These are phyloP conservation scores for Serranus cabrilla DNA, from an alignment of 2,797 vertebrate species.

Conservation along the genomic window DNA sequence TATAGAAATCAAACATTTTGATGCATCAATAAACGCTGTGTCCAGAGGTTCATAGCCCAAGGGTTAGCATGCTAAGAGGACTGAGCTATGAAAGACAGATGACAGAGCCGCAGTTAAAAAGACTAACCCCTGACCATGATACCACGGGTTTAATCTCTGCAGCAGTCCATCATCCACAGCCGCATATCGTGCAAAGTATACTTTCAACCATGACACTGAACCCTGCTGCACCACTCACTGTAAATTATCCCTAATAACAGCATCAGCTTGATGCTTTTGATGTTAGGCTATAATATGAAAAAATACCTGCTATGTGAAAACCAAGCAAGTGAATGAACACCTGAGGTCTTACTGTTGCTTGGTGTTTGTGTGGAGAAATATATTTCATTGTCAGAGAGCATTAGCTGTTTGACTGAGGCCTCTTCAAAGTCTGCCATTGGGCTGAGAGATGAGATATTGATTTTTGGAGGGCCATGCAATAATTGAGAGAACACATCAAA, in stretches of 20 bases:
- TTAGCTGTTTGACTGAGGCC: slow-evolving; percentile 77
- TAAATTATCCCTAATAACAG: slow-evolving; percentile 34
- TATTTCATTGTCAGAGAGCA: slow-evolving; percentile 73
- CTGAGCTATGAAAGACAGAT: neutral
- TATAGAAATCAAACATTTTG: no score
- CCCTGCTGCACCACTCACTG: neutral
- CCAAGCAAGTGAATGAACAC: slow-evolving; percentile 74
- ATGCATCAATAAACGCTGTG: no score
- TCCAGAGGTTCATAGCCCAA: no score
- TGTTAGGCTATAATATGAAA: slow-evolving; percentile 23
- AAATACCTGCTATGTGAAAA: slow-evolving; percentile 42
- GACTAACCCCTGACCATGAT: neutral
- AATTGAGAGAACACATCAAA: slow-evolving; percentile 80
- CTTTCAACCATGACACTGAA: slow-evolving; percentile 20
- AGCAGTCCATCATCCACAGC: slow-evolving; percentile 25
- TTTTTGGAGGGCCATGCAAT: slow-evolving; percentile 78
- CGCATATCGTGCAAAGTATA: slow-evolving; percentile 5
- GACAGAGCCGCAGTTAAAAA: slow-evolving; percentile 15
- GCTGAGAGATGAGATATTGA: slow-evolving; percentile 89
- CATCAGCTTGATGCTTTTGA: slow-evolving; percentile 10
- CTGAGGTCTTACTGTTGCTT: slow-evolving; percentile 70
- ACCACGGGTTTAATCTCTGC: slow-evolving; percentile 41
- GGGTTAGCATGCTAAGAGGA: neutral
- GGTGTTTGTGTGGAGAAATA: slow-evolving; percentile 76
- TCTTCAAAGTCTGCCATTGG: slow-evolving; percentile 79